Percentiles rank a stretch among this genome's conserved stretches.
These are phyloP conservation scores for Polylopha cassiicola DNA, from an alignment of 2,888 invertebrate species.

Conservation along the genomic window DNA sequence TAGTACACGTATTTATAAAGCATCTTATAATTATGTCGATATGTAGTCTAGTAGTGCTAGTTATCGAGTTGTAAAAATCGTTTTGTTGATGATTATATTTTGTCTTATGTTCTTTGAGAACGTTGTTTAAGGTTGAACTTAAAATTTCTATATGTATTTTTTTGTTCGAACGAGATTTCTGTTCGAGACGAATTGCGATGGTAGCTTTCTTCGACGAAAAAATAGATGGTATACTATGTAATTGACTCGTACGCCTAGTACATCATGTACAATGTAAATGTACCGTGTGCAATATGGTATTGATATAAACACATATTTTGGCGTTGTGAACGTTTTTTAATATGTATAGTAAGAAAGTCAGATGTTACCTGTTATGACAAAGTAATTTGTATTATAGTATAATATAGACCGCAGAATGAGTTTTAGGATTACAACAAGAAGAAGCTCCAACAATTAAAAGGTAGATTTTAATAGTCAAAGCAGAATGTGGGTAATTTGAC, in stretches of 20 bases:
- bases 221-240: conserved; percentile 54
- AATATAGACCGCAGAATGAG: conserved; percentile 20
- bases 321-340: conserved; percentile 77
- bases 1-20: conserved; percentile 64
- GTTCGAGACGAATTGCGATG: conserved; percentile 55
- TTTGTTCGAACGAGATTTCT: conserved; percentile 49
- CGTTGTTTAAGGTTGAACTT: conserved; percentile 43
- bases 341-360: conserved; percentile 75
- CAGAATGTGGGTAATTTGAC: too few species aligned
- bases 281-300: conserved; percentile 77
- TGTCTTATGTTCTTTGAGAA: conserved; percentile 50
- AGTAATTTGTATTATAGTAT: conserved; percentile 71
- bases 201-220: conserved; percentile 62
- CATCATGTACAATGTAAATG: conserved; percentile 64
- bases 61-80: conserved; percentile 62
- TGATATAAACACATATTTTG: conserved; percentile 67
- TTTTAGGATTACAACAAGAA: conserved; percentile 12
- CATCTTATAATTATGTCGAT: conserved; percentile 45
- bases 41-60: conserved; percentile 64
- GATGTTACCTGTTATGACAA: conserved; percentile 78
- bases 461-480: too few species aligned
- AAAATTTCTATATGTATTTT: conserved; percentile 50
- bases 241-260: conserved; percentile 56
- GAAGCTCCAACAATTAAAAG: too few species aligned
- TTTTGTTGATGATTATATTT: conserved; percentile 44